These are phyloP conservation scores for Dallia pectoralis DNA, from an alignment of 2,797 vertebrate species.

Conservation along the genomic window DNA sequence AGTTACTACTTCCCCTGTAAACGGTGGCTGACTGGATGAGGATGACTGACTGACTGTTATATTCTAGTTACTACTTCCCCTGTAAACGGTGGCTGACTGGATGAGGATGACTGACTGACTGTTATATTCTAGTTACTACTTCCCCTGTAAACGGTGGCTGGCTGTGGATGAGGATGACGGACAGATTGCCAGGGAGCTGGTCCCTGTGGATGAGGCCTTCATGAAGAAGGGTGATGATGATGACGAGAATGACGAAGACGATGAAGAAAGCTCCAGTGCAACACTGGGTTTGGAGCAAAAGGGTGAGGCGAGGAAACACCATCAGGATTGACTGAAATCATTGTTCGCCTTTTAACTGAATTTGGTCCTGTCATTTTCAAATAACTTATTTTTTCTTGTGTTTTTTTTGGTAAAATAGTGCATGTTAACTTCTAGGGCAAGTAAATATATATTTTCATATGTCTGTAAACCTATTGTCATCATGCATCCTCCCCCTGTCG, in stretches of 20 bases:
- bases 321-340: neutral
- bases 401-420: neutral
- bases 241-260: conserved; percentile 68
- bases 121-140: conserved; percentile 88
- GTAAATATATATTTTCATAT: too few species aligned
- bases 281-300: conserved; percentile 96
- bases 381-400: neutral
- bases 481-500: neutral
- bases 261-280: conserved; percentile 74
- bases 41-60: neutral
- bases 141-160: conserved; percentile 94
- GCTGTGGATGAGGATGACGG: conserved; percentile 94
- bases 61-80: conserved; percentile 90
- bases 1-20: too few species aligned
- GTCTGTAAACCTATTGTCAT: too few species aligned
- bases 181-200: conserved; percentile 90
- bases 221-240: conserved; percentile 80
- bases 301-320: conserved; percentile 69
- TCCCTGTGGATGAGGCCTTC: conserved; percentile 95
- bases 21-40: too few species aligned
- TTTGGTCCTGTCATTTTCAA: neutral
- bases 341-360: neutral
- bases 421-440: neutral
- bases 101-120: conserved; percentile 94
- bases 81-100: conserved; percentile 95